These are phyloP conservation scores for Alloscopus bannaensis DNA, from an alignment of 2,888 invertebrate species.

Conservation along the genomic window DNA sequence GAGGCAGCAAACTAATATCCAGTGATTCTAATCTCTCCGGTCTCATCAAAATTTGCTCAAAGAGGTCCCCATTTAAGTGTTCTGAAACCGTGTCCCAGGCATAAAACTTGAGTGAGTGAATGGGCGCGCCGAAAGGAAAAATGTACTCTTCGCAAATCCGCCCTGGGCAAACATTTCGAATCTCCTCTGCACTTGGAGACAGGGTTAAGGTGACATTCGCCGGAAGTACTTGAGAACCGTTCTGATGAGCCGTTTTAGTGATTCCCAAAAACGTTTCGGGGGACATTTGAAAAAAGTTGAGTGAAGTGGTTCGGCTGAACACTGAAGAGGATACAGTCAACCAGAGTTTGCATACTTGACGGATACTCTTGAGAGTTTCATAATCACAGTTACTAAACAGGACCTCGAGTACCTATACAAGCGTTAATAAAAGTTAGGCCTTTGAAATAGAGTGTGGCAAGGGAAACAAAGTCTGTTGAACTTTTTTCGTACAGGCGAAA, in stretches of 20 bases:
- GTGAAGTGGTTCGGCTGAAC: conserved; percentile 33
- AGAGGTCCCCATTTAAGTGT: conserved; percentile 29
- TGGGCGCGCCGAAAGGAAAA: conserved; percentile 46
- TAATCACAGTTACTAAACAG: conserved; percentile 47
- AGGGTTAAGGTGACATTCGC: conserved; percentile 53
- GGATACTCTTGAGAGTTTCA: conserved; percentile 36
- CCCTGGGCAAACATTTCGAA: conserved; percentile 46
- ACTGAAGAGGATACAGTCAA: background rate
- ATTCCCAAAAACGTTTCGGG: conserved; percentile 28
- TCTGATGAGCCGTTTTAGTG: conserved; percentile 16
- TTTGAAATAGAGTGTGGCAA: too few relatives aligned
- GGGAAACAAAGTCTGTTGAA: too few relatives aligned
- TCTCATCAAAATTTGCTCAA: conserved; percentile 38
- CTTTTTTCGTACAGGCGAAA: conserved; percentile 31
- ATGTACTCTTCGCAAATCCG: conserved; percentile 52
- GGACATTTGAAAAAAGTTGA: conserved; percentile 53
- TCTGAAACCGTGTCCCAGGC: conserved; percentile 52
- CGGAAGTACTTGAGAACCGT: conserved; percentile 30
- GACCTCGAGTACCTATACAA: conserved; percentile 40
- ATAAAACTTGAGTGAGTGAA: conserved; percentile 50
- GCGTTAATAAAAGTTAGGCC: conserved; percentile 3
- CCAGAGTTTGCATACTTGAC: conserved; percentile 53
- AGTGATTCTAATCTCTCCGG: conserved; percentile 16
- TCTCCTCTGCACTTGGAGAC: conserved; percentile 38
- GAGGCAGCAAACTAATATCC: conserved; percentile 51